Conservation (phyloP, 2,797 vertebrate genomes). For the Channallabes apus region DNA sequence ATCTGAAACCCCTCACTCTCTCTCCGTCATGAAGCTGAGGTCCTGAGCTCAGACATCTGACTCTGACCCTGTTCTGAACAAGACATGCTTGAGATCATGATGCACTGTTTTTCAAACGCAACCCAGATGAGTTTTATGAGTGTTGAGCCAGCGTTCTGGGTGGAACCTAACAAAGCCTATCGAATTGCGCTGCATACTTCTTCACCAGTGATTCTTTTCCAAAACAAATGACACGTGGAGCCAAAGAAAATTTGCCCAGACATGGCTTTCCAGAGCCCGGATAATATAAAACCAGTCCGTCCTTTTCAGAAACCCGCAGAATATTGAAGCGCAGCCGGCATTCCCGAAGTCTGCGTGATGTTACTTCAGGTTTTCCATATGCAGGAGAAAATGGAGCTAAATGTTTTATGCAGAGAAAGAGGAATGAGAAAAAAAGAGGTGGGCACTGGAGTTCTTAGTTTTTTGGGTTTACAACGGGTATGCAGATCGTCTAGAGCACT, state of each 20-base stretch:
- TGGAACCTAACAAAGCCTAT: slow-evolving; percentile 54
- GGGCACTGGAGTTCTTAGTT: background rate
- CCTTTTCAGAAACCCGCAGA: slow-evolving; percentile 43
- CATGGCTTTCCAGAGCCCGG: slow-evolving; percentile 35
- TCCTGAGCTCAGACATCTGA: slow-evolving; percentile 30
- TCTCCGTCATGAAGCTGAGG: background rate
- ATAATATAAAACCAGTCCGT: slow-evolving; percentile 46
- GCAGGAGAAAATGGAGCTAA: slow-evolving; percentile 38
- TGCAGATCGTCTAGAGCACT: slow-evolving; percentile 11
- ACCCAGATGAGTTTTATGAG: slow-evolving; percentile 40
- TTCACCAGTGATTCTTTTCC: slow-evolving; percentile 51
- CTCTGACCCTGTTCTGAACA: slow-evolving; percentile 32
- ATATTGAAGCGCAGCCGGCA: slow-evolving; percentile 29
- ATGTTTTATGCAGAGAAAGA: slow-evolving; percentile 26
- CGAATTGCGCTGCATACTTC: slow-evolving; percentile 49
- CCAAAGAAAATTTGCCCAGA: slow-evolving; percentile 54
- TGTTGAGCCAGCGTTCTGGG: slow-evolving; percentile 42
- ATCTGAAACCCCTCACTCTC: slow-evolving; percentile 24
- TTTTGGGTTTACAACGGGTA: slow-evolving; percentile 19
- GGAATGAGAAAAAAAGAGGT: slow-evolving; percentile 22
- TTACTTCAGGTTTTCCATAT: slow-evolving; percentile 32
- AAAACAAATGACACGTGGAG: slow-evolving; percentile 48
- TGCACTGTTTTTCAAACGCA: slow-evolving; percentile 21
- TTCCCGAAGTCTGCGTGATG: slow-evolving; percentile 34
- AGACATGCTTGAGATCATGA: slow-evolving; percentile 21